phyloP scores from a whole-genome alignment of 2,888 invertebrate genomes.

The Melipona beecheii region DNA sequence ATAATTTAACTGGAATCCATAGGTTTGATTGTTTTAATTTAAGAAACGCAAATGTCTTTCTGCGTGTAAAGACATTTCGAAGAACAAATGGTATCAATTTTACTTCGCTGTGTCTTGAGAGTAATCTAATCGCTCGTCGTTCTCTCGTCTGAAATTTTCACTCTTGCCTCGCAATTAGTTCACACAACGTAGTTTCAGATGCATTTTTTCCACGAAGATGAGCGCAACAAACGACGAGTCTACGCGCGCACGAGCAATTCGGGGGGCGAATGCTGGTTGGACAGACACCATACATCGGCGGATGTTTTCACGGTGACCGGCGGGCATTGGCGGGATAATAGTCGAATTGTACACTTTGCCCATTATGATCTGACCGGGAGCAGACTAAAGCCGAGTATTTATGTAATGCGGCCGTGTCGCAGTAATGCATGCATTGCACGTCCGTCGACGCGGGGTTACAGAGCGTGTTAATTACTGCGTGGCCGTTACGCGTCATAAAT shows the following conservation, averaged over 20 bases:
- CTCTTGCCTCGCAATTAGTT: too few species aligned
- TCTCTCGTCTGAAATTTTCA: too few species aligned
- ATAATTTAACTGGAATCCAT: too few species aligned
- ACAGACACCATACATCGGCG: constrained; percentile 47
- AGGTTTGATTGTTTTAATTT: too few species aligned
- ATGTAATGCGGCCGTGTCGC: constrained; percentile 77
- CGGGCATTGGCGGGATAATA: constrained; percentile 72
- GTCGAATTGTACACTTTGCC: constrained; percentile 77
- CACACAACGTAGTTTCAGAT: background rate
- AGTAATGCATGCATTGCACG: constrained; percentile 80
- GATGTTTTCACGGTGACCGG: constrained; percentile 72
- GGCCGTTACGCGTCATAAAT: constrained; percentile 80
- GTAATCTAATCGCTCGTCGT: too few species aligned
- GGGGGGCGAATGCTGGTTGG: background rate
- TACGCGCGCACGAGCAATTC: constrained; percentile 46
- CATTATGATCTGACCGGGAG: constrained; percentile 76
- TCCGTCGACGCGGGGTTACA: constrained; percentile 77
- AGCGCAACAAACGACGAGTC: constrained; percentile 31
- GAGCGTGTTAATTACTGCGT: constrained; percentile 80
- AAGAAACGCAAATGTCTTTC: too few species aligned
- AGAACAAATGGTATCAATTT: too few species aligned
- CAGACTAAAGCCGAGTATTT: constrained; percentile 79
- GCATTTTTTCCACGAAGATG: background rate
- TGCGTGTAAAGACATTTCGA: too few species aligned
- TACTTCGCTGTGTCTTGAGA: too few species aligned